These are phyloP conservation scores for Cebidichthys violaceus DNA, from an alignment of 2,113 vertebrate species.

Conservation along the genomic window DNA sequence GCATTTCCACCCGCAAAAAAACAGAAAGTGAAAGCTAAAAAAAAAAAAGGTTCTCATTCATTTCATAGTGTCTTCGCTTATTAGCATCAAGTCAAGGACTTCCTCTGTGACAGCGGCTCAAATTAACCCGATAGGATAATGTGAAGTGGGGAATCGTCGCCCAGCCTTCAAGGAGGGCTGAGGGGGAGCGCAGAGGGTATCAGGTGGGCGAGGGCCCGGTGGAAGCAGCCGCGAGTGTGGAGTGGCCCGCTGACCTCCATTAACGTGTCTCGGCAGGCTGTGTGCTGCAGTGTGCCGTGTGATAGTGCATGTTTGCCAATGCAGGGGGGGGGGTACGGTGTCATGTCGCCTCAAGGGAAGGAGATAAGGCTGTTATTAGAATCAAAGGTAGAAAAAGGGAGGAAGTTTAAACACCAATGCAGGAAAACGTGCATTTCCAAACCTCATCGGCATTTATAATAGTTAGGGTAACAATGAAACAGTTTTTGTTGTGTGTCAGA, in stretches of 20 bases:
- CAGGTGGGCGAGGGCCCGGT: slow-evolving; percentile 43
- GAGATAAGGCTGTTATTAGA: slow-evolving; percentile 70
- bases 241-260: slow-evolving; percentile 76
- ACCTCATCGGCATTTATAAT: slow-evolving; percentile 33
- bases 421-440: slow-evolving; percentile 38
- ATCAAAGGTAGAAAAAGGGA: slow-evolving; percentile 55
- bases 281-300: slow-evolving; percentile 9
- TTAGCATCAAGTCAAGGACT: slow-evolving; percentile 55
- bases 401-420: slow-evolving; percentile 31
- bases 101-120: slow-evolving; percentile 28
- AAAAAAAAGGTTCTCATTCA: slow-evolving; percentile 46
- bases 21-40: slow-evolving; percentile 43
- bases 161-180: slow-evolving; percentile 33
- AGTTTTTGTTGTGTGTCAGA: neutral
- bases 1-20: slow-evolving; percentile 14
- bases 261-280: slow-evolving; percentile 60
- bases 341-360: slow-evolving; percentile 61
- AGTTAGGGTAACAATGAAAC: slow-evolving; percentile 6
- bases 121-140: slow-evolving; percentile 53
- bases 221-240: slow-evolving; percentile 35
- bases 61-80: slow-evolving; percentile 41
- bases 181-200: slow-evolving; percentile 46
- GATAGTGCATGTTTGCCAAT: slow-evolving; percentile 53
- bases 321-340: slow-evolving; percentile 43
- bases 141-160: slow-evolving; percentile 25